phyloP scores from a whole-genome alignment of 2,797 vertebrate genomes.

The Naso thynnoides region DNA sequence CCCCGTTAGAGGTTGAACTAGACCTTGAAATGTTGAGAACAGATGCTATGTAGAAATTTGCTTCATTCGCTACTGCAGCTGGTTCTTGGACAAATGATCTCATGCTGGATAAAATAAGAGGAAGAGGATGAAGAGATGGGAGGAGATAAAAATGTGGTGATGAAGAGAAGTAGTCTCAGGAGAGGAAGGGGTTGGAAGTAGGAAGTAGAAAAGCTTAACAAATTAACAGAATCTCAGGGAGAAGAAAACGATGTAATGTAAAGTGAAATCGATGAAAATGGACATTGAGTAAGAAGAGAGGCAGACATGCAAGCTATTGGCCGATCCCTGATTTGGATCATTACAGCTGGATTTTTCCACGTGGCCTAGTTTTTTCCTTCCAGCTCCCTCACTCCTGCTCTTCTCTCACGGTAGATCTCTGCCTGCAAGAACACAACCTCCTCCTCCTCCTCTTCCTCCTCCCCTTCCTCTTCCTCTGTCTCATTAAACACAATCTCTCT shows the following conservation, averaged over 20 bases:
- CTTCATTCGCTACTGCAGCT: neutral
- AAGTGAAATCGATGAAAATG: neutral
- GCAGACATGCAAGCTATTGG: conserved; percentile 29
- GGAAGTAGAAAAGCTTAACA: neutral
- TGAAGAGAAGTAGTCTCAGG: neutral
- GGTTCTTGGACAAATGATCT: neutral
- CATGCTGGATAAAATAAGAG: neutral
- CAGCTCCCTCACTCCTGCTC: conserved; percentile 38
- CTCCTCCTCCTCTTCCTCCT: conserved; percentile 10
- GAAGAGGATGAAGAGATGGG: neutral
- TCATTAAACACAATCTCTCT: conserved; percentile 17
- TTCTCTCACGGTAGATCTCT: conserved; percentile 53
- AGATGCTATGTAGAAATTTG: neutral
- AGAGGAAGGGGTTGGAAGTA: neutral
- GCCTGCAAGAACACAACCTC: conserved; percentile 51
- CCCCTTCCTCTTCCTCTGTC: conserved; percentile 15
- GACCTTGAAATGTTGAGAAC: conserved; percentile 2
- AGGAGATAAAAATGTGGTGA: conserved; percentile 3
- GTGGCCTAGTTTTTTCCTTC: conserved; percentile 76
- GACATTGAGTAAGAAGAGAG: neutral
- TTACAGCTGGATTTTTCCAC: conserved; percentile 78
- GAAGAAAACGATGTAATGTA: neutral
- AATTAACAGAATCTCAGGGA: neutral
- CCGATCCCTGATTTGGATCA: conserved; percentile 46
- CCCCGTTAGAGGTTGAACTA: conserved; percentile 34